phyloP scores from a whole-genome alignment of 2,888 invertebrate species.

The Amphipoea lucens region DNA sequence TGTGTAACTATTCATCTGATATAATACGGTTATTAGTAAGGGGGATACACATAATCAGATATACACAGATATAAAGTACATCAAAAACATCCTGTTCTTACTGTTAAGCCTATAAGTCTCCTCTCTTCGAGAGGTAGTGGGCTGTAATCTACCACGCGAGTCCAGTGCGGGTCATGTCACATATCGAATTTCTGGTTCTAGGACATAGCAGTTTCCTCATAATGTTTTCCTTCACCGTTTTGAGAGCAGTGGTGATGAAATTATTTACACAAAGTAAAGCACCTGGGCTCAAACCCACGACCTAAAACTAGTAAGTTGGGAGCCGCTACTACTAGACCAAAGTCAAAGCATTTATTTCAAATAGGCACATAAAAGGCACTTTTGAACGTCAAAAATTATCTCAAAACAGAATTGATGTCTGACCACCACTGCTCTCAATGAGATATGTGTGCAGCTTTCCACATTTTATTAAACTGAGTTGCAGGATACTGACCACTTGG shows the following conservation, averaged over 20 bases:
- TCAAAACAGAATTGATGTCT: too few relatives aligned
- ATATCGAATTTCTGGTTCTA: background rate
- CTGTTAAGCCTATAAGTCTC: too few relatives aligned
- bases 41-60: too few relatives aligned
- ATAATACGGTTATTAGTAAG: too few relatives aligned
- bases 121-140: background rate
- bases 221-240: background rate
- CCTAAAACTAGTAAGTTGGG: background rate
- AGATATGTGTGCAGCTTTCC: background rate
- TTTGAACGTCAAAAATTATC: too few relatives aligned
- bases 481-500: background rate
- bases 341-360: too few relatives aligned
- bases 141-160: background rate
- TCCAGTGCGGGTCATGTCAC: background rate
- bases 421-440: background rate
- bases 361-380: too few relatives aligned
- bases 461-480: conserved; percentile 3
- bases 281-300: too few relatives aligned
- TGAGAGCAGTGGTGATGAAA: background rate
- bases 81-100: background rate
- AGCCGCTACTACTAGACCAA: background rate
- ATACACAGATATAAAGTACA: background rate
- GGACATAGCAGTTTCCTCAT: background rate
- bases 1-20: too few relatives aligned
- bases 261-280: background rate